Conservation (phyloP, 1,140 invertebrate species). For the Protaetia brevitarsis region DNA sequence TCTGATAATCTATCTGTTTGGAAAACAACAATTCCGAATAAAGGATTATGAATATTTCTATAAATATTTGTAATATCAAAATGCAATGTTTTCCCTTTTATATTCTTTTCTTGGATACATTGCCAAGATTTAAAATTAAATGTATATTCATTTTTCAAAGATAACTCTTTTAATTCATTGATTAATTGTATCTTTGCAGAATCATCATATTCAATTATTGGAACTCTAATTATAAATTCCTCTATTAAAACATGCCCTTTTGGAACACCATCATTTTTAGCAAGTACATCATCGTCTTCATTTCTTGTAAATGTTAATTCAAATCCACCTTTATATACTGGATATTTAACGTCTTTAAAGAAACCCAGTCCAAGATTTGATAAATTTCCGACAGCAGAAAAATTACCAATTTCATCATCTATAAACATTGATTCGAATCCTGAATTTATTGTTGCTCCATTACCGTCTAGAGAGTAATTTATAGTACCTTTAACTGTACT, state of each 20-base stretch:
- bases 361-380: background rate
- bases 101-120: conserved; percentile 17
- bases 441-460: too few species aligned
- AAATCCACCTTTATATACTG: background rate
- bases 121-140: conserved; percentile 21
- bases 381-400: background rate
- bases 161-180: background rate
- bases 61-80: conserved; percentile 19
- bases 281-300: background rate
- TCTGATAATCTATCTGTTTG: too few species aligned
- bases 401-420: too few species aligned
- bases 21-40: conserved; percentile 20
- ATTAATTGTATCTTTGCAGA: background rate
- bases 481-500: too few species aligned
- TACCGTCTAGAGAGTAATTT: too few species aligned
- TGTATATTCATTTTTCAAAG: background rate
- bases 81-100: background rate
- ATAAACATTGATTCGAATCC: too few species aligned
- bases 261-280: background rate
- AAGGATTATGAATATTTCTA: conserved; percentile 20
- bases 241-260: too few species aligned
- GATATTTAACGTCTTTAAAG: background rate
- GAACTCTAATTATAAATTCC: too few species aligned
- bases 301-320: background rate
- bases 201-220: background rate